Conservation (phyloP, 2,888 invertebrate species). For the Drosophila falleni region DNA sequence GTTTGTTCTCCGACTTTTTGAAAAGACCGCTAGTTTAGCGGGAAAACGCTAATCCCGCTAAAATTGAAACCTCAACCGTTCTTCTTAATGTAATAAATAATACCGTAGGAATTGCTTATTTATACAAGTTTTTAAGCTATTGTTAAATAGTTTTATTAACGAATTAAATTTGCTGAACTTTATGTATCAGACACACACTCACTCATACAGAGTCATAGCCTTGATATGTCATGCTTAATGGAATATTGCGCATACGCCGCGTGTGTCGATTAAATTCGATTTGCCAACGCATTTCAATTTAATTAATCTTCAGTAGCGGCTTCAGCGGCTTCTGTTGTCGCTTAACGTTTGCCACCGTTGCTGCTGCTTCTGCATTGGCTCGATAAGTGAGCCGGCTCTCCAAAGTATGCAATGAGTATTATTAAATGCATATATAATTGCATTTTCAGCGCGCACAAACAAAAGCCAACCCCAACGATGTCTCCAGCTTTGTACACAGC, state of each 20-base stretch:
- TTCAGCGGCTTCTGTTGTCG: slow-evolving; percentile 14
- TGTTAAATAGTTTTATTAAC: slow-evolving; percentile 32
- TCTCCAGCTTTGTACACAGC: slow-evolving; percentile 1
- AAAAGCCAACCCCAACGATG: slow-evolving; percentile 47
- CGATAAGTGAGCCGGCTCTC: slow-evolving; percentile 49
- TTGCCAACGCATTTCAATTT: slow-evolving; percentile 66
- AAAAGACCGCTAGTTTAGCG: no score
- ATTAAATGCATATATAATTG: slow-evolving; percentile 68
- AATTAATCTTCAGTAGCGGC: slow-evolving; percentile 62
- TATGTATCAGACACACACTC: not conserved
- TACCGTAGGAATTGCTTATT: not conserved
- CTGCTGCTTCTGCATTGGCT: slow-evolving; percentile 16
- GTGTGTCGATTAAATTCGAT: slow-evolving; percentile 64
- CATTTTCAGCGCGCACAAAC: slow-evolving; percentile 72
- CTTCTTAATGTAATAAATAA: not conserved
- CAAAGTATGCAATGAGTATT: slow-evolving; percentile 63
- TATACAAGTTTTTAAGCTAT: not conserved
- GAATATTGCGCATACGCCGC: slow-evolving; percentile 48
- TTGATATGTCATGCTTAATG: slow-evolving; percentile 25
- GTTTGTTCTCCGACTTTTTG: no score
- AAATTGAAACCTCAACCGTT: no score
- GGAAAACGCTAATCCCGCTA: no score
- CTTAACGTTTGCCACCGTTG: not conserved
- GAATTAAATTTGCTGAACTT: slow-evolving; percentile 45
- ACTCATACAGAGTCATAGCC: not conserved